These are phyloP conservation scores for Tretioscincus oriximinensis DNA, from an alignment of 2,113 vertebrate genomes.

Conservation along the genomic window DNA sequence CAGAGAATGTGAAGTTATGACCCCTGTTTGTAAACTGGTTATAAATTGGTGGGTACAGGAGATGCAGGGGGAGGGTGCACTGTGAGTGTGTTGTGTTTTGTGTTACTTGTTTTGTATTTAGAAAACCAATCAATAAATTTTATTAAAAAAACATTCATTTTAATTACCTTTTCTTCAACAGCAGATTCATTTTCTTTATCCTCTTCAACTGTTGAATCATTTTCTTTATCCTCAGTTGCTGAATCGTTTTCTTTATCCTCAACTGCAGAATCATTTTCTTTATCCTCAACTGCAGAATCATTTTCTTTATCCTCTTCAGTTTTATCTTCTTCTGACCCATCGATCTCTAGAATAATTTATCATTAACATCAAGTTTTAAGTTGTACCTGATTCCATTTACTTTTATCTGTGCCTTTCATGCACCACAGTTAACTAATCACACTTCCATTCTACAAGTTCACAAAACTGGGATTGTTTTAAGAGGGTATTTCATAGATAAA, in stretches of 20 bases:
- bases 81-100: no score
- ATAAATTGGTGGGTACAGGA: no score
- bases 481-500: neutral
- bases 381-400: neutral
- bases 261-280: conserved; percentile 74
- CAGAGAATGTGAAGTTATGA: no score
- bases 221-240: conserved; percentile 74
- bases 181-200: conserved; percentile 78
- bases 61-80: no score
- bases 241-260: conserved; percentile 78
- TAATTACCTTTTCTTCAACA: conserved; percentile 65
- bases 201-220: conserved; percentile 59
- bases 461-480: neutral
- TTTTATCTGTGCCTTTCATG: neutral
- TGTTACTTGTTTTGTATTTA: no score
- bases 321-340: conserved; percentile 80
- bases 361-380: conserved; percentile 33
- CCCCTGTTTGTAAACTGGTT: no score
- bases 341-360: conserved; percentile 70
- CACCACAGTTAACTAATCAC: neutral
- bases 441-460: neutral
- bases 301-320: conserved; percentile 79
- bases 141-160: neutral
- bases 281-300: conserved; percentile 75
- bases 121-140: no score